phyloP scores from a whole-genome alignment of 2,797 vertebrate species.

The Amphiprion clarkii region DNA sequence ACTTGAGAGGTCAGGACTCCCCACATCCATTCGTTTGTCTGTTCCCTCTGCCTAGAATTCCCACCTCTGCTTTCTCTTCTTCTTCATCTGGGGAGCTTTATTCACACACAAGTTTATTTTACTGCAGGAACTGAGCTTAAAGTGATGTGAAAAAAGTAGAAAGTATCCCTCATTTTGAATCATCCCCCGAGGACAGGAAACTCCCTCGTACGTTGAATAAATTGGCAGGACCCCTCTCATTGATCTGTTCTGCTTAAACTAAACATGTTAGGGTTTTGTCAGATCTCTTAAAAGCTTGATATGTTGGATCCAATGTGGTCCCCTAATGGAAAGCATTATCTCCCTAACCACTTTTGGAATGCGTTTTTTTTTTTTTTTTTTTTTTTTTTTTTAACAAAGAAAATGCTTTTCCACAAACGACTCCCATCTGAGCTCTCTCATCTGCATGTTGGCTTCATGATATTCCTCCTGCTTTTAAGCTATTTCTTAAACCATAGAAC shows the following conservation, averaged over 20 bases:
- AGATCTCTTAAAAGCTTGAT: conserved; percentile 56
- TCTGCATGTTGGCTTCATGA: neutral
- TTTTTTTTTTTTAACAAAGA: conserved; percentile 32
- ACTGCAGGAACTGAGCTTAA: conserved; percentile 33
- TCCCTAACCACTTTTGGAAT: conserved; percentile 17
- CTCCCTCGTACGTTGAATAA: conserved; percentile 25
- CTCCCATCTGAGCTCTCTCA: neutral
- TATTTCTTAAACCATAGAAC: neutral
- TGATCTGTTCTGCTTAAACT: conserved; percentile 32
- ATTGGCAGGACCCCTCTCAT: conserved; percentile 28
- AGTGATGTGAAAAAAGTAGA: conserved; percentile 19
- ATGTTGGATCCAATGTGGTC: conserved; percentile 14
- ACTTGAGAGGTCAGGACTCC: conserved; percentile 67
- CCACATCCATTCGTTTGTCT: conserved; percentile 26
- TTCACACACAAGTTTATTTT: conserved; percentile 36
- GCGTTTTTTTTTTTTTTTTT: conserved; percentile 12
- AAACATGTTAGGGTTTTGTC: conserved; percentile 46
- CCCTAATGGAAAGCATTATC: conserved; percentile 30
- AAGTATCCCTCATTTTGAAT: conserved; percentile 23
- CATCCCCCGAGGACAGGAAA: conserved; percentile 34
- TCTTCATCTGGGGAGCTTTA: conserved; percentile 6
- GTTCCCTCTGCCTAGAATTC: conserved; percentile 7
- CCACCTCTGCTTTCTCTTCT: conserved; percentile 15
- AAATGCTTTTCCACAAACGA: conserved; percentile 7
- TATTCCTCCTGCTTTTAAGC: neutral